These are phyloP conservation scores for Drosophila navojoa DNA, from an alignment of 1,140 invertebrate genomes.

Conservation along the genomic window DNA sequence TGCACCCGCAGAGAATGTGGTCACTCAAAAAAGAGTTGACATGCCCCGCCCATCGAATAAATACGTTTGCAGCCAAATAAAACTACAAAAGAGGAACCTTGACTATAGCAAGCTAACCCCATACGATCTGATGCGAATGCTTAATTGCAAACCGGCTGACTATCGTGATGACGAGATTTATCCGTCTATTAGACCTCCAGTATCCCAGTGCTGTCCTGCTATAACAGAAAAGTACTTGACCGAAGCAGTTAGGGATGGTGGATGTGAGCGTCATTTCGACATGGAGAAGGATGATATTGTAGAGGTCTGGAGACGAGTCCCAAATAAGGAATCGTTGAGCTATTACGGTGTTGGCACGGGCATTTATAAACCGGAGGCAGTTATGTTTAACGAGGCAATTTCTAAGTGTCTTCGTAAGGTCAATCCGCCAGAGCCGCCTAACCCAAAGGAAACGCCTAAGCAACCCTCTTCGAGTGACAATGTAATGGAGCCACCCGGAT, in stretches of 20 bases:
- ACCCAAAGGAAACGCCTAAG: neutral
- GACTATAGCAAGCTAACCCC: slow-evolving; percentile 5
- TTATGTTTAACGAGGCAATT: slow-evolving; percentile 7
- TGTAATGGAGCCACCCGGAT: neutral
- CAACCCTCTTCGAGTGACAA: neutral
- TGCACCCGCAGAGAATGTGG: neutral
- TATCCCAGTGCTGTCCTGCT: neutral
- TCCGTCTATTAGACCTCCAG: slow-evolving; percentile 7
- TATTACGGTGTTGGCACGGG: slow-evolving; percentile 17
- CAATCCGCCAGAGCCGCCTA: neutral
- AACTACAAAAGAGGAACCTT: neutral
- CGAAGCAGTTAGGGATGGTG: neutral
- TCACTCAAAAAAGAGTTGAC: neutral
- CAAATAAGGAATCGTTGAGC: slow-evolving; percentile 4
- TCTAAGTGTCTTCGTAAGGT: slow-evolving; percentile 6
- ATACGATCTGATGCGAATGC: neutral
- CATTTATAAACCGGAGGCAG: neutral
- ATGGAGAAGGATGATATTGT: slow-evolving; percentile 15
- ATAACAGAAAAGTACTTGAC: neutral
- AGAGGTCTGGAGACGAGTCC: slow-evolving; percentile 21
- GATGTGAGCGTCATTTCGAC: neutral
- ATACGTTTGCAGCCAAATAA: neutral
- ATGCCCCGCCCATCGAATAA: neutral
- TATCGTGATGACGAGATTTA: neutral
- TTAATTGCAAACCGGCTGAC: neutral